Percentiles rank a stretch among this genome's conserved stretches.
phyloP scores from a whole-genome alignment of 2,113 vertebrate species.

The Phrynosoma platyrhinos region DNA sequence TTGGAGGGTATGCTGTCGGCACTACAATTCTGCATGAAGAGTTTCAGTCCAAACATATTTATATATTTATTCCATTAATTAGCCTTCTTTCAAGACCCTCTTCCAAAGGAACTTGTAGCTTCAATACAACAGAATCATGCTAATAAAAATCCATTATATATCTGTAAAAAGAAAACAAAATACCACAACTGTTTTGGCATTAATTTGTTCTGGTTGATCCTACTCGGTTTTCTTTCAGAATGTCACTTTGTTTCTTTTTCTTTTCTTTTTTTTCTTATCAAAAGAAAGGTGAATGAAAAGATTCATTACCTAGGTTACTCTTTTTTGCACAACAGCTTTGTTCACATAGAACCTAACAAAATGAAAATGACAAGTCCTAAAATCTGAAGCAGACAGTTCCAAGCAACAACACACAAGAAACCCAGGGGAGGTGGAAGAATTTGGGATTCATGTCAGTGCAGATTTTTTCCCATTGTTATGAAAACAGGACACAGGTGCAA shows the following conservation, averaged over 20 bases:
- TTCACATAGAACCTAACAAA: constrained; percentile 6
- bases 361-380: constrained; percentile 1
- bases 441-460: neutral
- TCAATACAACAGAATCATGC: neutral
- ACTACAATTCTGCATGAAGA: neutral
- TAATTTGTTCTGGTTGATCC: neutral
- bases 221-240: neutral
- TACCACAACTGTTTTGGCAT: neutral
- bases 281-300: neutral
- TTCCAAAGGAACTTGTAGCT: neutral
- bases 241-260: neutral
- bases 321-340: neutral
- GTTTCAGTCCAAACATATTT: neutral
- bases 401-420: neutral
- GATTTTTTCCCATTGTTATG: neutral
- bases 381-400: neutral
- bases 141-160: neutral
- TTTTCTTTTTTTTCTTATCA: neutral
- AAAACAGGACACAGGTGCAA: constrained; percentile 55
- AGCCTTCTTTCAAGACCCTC: too few relatives aligned
- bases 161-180: neutral
- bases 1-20: neutral
- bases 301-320: neutral
- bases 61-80: neutral
- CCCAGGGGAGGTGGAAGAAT: neutral